Conservation (phyloP, 2,888 invertebrate genomes). For the Leistus spinibarbis region DNA sequence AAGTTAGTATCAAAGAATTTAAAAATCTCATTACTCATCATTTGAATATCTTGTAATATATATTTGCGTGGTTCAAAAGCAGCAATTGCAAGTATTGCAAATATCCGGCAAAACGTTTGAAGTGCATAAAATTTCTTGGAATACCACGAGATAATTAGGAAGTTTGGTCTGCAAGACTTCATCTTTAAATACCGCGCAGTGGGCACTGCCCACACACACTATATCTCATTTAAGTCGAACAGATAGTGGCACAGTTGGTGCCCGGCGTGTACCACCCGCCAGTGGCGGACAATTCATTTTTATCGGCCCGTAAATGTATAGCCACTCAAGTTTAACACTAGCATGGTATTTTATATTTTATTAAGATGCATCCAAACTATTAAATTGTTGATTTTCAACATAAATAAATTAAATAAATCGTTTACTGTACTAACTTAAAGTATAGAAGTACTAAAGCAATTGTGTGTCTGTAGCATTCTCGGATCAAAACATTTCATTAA, state of each 20-base stretch:
- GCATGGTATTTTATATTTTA: background rate
- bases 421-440: too few species aligned
- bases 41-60: background rate
- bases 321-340: background rate
- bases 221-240: background rate
- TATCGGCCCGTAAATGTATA: background rate
- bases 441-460: too few species aligned
- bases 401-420: too few species aligned
- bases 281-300: background rate
- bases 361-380: background rate
- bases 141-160: background rate
- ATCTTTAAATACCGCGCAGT: background rate
- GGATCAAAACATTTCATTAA: too few species aligned
- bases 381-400: background rate
- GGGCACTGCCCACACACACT: background rate
- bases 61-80: background rate
- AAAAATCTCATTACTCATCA: background rate
- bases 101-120: background rate
- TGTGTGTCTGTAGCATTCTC: too few species aligned
- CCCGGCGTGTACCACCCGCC: background rate
- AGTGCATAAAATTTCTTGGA: background rate
- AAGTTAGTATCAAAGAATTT: slow-evolving; percentile 3
- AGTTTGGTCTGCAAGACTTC: background rate
- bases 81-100: background rate
- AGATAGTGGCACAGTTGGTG: background rate